phyloP scores from a whole-genome alignment of 2,113 vertebrate genomes.

The Microcebus murinus region DNA sequence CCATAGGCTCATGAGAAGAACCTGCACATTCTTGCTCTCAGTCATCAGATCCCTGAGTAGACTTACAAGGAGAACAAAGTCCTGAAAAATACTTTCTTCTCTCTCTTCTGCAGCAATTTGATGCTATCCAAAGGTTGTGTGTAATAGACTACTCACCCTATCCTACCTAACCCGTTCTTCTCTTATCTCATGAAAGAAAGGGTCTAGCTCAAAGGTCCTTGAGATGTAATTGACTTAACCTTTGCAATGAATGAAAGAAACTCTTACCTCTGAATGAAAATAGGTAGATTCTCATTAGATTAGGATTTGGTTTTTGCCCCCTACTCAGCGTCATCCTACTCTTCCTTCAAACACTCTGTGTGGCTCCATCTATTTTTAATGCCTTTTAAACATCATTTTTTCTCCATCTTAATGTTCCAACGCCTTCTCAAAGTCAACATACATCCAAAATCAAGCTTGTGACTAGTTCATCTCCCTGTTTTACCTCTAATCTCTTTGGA shows the following conservation, averaged over 20 bases:
- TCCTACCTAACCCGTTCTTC: not conserved
- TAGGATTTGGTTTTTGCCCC: not conserved
- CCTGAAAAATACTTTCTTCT: not conserved
- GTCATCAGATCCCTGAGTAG: not conserved
- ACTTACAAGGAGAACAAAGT: not conserved
- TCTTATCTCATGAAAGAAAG: not conserved
- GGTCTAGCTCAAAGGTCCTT: not conserved
- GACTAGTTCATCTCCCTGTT: not conserved
- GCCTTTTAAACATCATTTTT: conserved; percentile 28
- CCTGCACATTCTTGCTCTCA: not conserved
- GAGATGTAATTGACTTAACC: not conserved
- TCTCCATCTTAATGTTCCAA: not conserved
- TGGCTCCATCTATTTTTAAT: conserved; percentile 4
- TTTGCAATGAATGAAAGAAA: not conserved
- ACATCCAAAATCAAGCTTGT: not conserved
- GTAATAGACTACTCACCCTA: not conserved
- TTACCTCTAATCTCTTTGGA: not conserved
- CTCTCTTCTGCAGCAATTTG: not conserved
- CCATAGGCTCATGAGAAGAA: not conserved
- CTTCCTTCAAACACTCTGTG: not conserved
- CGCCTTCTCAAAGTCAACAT: not conserved
- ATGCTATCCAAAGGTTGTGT: not conserved
- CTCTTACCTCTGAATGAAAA: not conserved
- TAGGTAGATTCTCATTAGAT: not conserved
- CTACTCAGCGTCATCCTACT: not conserved